Base-by-base conservation (phyloP, 2,797 vertebrate species). In the Melanotaenia nigrans region DNA sequence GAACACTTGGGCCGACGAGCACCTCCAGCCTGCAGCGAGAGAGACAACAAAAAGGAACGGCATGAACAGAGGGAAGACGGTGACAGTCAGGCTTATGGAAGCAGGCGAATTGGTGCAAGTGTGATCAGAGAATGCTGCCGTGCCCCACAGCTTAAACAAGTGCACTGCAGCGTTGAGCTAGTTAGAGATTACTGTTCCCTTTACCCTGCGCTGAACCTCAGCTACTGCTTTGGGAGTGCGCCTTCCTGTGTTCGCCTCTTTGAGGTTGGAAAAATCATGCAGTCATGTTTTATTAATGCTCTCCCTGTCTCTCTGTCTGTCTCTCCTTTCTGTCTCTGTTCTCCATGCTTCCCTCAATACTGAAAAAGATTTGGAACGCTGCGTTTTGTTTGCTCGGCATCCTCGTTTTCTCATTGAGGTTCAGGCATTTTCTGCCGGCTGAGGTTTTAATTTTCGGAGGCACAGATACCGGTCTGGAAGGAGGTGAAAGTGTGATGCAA, bases 261-360 rank as follows among this genome's bases (percentile, higher is more conserved):
- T 93, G 92, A 94, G 91, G 92, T 90, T 90, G 89, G 89, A 90
- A 93, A 47, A 93, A 90, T 90, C 89, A 90, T 89, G 87, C 90
- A 91, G 89, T 89, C 93, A 93, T 95, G 91, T 94, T 94, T 95
- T 94, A 94, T 94, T 94, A 93, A 95, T 92, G 89, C 65, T 49
- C 72, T 55, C 77, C 73, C 66, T 69, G 65, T 82, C 79, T 87
- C 30, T 40, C 38, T 40, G 68, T 85, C 75, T 87, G 72, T 79
- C 74, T 78, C 75, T 53, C 61, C 49, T 65, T 51, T 69, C 67
- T 63, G 56, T 80, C 59, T 82, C 32, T 76, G 30, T 71, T 81
- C 71, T 24, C 59, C 67, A 68, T 32, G 68, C 78, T 77, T 75
- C 85, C 85, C 61, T 76, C 74, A 57, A 65, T 78, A 76, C 81